Evolutionary conservation across 2,888 invertebrate species (phyloP), one percentile per base, ranked within the genome.

Genomic region (Deilephila porcellus): DNA sequence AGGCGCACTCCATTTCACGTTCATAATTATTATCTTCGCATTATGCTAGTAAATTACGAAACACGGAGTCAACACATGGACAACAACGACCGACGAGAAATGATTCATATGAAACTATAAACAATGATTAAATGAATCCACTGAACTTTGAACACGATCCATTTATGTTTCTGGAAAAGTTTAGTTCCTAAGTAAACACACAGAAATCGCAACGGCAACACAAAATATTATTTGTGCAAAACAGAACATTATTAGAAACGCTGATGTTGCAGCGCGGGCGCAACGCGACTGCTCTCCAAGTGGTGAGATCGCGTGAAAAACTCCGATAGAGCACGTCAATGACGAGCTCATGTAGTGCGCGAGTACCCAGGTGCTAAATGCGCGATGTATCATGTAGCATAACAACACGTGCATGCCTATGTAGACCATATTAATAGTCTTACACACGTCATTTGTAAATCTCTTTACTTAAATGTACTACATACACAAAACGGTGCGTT

Each of bases 231-330:
- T 79, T 76, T 76, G 78, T 76, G 76, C 59, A 74, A 74, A 77
- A 74, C 72, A 77, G 74, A 37, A 11, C 37, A 37, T 73, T 64
- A 73, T 73, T 75, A 83, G 82, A 89, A 85, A 85, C 89, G 90
- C 86, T 86, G 84, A 82, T 83, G 80, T 83, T 84, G 88, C 82
- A 81, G 84, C 90, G 90, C 91, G 88, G 81, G 83, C 91, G 90
- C 90, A 86, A 80, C 79, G 76, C 86, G 87, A 93, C 93, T 93
- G 93, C 86, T 93, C 93, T 93, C 91, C 79, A 90, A 84, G 86
- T 82, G 85, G 93, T 91, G 94, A 94, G 93, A 94, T 94, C 93
- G 93, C 93, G 91, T 93, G 93, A 91, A 93, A 93, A 93, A 90
- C 90, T 84, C 85, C 89, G 83, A 88, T 90, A 89, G 86, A 90